phyloP scores from a whole-genome alignment of 2,113 vertebrate genomes.

The Physeter macrocephalus region DNA sequence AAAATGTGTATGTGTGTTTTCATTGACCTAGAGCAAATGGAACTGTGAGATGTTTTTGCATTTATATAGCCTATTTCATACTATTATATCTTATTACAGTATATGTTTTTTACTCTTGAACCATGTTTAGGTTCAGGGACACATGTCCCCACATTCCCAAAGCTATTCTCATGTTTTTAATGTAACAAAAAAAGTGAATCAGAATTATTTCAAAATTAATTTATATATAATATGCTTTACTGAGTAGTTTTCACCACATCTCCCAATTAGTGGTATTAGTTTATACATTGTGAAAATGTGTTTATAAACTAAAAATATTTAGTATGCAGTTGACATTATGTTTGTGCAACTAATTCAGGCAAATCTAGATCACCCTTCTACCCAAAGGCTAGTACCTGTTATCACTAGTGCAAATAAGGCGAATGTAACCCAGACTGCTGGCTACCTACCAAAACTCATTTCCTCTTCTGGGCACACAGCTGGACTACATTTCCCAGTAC shows the following conservation, averaged over 20 bases:
- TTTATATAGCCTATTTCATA: neutral
- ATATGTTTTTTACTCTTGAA: neutral
- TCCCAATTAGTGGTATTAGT: neutral
- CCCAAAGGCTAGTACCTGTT: neutral
- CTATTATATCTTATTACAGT: neutral
- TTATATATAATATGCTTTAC: neutral
- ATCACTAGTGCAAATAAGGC: neutral
- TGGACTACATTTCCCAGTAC: neutral
- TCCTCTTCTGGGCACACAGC: neutral
- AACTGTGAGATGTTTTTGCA: neutral
- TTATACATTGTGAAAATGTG: neutral
- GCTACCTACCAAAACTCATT: neutral
- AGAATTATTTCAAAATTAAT: constrained; percentile 9
- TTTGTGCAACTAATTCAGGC: neutral
- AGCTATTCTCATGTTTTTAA: neutral
- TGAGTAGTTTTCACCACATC: neutral
- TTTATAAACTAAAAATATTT: neutral
- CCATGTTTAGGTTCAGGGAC: neutral
- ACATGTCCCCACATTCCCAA: neutral
- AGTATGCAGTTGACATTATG: neutral
- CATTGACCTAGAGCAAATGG: neutral
- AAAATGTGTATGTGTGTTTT: neutral
- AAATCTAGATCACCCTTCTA: neutral
- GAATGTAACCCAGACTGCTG: neutral
- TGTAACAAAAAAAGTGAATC: neutral